Percentiles rank a stretch among this genome's conserved stretches.
These are phyloP conservation scores for Lithophane socia DNA, from an alignment of 2,888 invertebrate species.

Conservation along the genomic window DNA sequence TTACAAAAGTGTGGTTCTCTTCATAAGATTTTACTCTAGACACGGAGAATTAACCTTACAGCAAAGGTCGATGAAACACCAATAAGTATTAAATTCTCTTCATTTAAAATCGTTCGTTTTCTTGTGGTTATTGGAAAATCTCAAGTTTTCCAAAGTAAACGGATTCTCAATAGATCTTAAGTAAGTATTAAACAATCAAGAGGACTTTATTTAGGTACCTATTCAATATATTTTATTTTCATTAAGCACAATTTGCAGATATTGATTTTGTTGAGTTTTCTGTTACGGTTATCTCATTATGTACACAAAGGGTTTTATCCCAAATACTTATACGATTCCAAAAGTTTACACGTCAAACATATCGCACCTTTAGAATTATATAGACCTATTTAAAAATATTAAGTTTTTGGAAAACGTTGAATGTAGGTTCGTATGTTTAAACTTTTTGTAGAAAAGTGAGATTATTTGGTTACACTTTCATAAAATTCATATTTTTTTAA, in stretches of 20 bases:
- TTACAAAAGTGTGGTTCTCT: neutral
- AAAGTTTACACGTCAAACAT: neutral
- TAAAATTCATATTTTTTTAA: too few species aligned
- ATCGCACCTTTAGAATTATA: too few species aligned
- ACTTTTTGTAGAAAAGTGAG: too few species aligned
- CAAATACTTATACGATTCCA: neutral
- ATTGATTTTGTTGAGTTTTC: constrained; percentile 6
- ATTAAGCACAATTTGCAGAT: neutral
- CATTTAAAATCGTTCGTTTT: constrained; percentile 37
- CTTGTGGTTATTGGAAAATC: constrained; percentile 47
- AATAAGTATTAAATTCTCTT: constrained; percentile 11
- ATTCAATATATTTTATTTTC: constrained; percentile 14
- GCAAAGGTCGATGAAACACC: neutral
- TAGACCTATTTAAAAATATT: too few species aligned
- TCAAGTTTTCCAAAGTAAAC: constrained; percentile 43
- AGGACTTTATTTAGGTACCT: constrained; percentile 6
- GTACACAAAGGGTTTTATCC: neutral
- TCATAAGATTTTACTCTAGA: neutral
- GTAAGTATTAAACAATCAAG: constrained; percentile 27
- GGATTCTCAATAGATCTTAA: constrained; percentile 23
- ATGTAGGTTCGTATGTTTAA: too few species aligned
- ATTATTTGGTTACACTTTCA: too few species aligned
- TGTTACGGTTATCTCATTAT: neutral
- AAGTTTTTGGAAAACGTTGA: too few species aligned
- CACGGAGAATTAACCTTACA: neutral